A percentile compares a stretch with the other conserved stretches of the same genome.
Conservation (phyloP, 1,140 invertebrate species). For the Caenorhabditis brenneri region DNA sequence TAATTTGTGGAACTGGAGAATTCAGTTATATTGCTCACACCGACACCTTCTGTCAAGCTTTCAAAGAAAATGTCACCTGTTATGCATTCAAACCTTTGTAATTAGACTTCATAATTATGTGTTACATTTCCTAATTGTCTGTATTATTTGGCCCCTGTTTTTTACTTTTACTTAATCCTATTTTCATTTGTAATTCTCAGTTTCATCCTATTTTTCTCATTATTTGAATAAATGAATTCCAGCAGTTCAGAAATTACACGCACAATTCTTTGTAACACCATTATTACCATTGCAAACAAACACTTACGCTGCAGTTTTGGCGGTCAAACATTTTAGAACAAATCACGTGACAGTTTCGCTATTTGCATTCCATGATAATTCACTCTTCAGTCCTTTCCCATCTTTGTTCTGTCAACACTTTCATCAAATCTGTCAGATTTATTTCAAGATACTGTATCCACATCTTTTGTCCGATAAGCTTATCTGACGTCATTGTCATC, state of each 20-base stretch:
- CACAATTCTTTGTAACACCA: neutral
- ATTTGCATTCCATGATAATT: slow-evolving; percentile 1
- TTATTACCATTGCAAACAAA: slow-evolving; percentile 32
- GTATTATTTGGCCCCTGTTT: neutral
- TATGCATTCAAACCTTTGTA: slow-evolving; percentile 59
- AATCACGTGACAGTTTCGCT: slow-evolving; percentile 4
- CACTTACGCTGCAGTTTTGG: neutral
- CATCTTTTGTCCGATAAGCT: neutral
- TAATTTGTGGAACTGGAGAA: slow-evolving; percentile 61
- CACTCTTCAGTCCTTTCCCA: neutral
- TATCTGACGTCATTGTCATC: slow-evolving; percentile 3
- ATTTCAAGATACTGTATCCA: neutral
- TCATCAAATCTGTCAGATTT: neutral
- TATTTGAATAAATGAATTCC: too few relatives aligned
- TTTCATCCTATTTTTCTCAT: too few relatives aligned
- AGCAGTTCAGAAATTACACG: too few relatives aligned
- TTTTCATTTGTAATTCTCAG: neutral
- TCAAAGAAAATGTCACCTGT: slow-evolving; percentile 55
- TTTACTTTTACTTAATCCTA: neutral
- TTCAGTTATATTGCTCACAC: slow-evolving; percentile 61
- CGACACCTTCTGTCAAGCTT: slow-evolving; percentile 58
- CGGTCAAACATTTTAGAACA: slow-evolving; percentile 8
- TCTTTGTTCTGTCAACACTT: neutral
- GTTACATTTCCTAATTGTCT: neutral
- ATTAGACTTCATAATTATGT: neutral